Evolutionary conservation across 2,888 invertebrate genomes (phyloP).

Genomic region (Teinopalpus imperialis): DNA sequence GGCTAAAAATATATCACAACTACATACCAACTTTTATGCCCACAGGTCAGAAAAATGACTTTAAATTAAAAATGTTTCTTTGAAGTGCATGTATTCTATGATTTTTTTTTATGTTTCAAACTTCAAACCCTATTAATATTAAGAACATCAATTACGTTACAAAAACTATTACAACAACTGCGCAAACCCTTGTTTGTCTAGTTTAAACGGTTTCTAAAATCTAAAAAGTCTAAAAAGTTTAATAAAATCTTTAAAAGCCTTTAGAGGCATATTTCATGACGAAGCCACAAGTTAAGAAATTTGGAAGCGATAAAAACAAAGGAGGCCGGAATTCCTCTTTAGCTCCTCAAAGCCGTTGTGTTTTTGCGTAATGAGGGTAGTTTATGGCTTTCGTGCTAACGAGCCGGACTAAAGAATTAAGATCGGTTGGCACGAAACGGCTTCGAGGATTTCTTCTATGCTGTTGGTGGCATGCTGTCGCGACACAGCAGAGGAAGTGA

Average conservation of each 20-base stretch:
- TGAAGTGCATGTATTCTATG: too few relatives aligned
- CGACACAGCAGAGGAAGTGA: constrained; percentile 15
- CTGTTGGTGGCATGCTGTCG: constrained; percentile 9
- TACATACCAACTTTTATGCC: too few relatives aligned
- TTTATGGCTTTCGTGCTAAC: constrained; percentile 36
- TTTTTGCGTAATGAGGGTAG: constrained; percentile 33
- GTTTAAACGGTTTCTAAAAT: background rate
- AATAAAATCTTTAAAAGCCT: constrained; percentile 5
- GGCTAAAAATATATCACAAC: background rate
- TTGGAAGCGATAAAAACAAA: constrained; percentile 30
- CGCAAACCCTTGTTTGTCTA: background rate
- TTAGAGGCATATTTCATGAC: constrained; percentile 12
- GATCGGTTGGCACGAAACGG: constrained; percentile 30
- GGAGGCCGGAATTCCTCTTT: constrained; percentile 29
- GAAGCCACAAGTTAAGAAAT: constrained; percentile 27
- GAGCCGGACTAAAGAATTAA: constrained; percentile 33
- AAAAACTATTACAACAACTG: too few relatives aligned
- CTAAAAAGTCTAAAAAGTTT: constrained; percentile 4
- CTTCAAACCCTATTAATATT: too few relatives aligned
- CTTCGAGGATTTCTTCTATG: constrained; percentile 20
- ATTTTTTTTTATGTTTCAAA: too few relatives aligned
- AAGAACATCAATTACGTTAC: too few relatives aligned
- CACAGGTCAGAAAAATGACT: too few relatives aligned
- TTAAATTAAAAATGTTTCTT: too few relatives aligned
- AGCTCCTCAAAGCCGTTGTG: constrained; percentile 30